Evolutionary conservation across 2,113 vertebrate species (phyloP).

Genomic region (Leptobrachium ailaonicum): DNA sequence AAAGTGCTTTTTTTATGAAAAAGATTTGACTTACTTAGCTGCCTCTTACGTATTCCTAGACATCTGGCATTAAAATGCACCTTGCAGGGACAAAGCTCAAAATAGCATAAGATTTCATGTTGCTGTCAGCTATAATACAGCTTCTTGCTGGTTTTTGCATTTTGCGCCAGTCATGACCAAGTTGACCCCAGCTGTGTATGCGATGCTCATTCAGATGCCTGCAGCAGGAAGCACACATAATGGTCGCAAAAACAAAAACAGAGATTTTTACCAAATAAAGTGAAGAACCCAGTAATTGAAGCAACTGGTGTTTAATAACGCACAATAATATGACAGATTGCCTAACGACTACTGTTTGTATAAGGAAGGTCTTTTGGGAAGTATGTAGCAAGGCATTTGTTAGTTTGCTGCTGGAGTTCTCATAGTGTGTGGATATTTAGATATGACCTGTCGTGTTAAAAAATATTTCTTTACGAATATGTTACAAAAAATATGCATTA

Average conservation of each 20-base stretch:
- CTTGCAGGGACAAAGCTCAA: constrained; percentile 42
- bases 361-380: constrained; percentile 20
- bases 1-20: constrained; percentile 19
- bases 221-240: constrained; percentile 31
- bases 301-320: constrained; percentile 36
- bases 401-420: not conserved
- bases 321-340: constrained; percentile 32
- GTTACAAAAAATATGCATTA: too few relatives aligned
- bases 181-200: constrained; percentile 43
- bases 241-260: constrained; percentile 41
- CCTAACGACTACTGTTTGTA: constrained; percentile 28
- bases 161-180: constrained; percentile 27
- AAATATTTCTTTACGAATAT: too few relatives aligned
- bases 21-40: constrained; percentile 9
- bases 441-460: not conserved
- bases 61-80: constrained; percentile 34
- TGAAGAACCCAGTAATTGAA: constrained; percentile 38
- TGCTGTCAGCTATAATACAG: constrained; percentile 37
- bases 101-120: constrained; percentile 41
- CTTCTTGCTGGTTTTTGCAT: constrained; percentile 21
- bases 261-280: constrained; percentile 20
- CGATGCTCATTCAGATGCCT: constrained; percentile 42
- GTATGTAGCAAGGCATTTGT: constrained; percentile 4
- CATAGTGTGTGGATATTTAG: too few relatives aligned
- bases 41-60: constrained; percentile 12